Evolutionary conservation across 1,140 invertebrate genomes (phyloP), one percentile per base, ranked within the genome.

Genomic region (Drosophila eugracilis): DNA sequence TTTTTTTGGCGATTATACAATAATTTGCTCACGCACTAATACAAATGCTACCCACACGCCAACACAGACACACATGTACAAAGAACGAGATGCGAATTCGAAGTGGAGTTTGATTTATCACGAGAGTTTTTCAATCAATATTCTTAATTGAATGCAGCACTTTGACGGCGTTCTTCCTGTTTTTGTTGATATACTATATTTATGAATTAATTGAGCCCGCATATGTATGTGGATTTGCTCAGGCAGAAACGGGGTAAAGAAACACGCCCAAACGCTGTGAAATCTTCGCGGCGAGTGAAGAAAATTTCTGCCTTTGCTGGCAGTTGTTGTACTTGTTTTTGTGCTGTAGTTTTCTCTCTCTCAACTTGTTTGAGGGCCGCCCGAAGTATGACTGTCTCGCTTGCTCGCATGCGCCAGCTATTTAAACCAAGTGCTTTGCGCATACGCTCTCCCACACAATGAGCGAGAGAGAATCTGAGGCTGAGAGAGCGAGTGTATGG

Each of bases 251-350:
- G 12, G 9, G n/a, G n/a, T n/a, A n/a, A 39, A 48, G 52, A 79
- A 89, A 88, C 81, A 90, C 88, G 86, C 81, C 88, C 83, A 90
- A 90, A 78, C 81, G 73, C 81, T 86, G 70, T 80, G 81, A 80
- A 84, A 83, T 83, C 75, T 65, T 70, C 39, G 75, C 70, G 50
- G 63, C 73, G 44, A 83, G 49, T 83, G 75, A 83, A 53, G 53
- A 58, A 72, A 73, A 77, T 63, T 69, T 67, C 49, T 63, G 69
- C 48, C 59, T 45, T 24, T 36, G 41, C 22, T 65, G 55, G 55
- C 30, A 15, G 52, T 15, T 49, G 47, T 63, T 74, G 54, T 42
- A 9, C n/a, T 36, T 39, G 12, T 53, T 53, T n/a, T 9, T 50
- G 15, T 3, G 22, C n/a, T 34, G 12, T 55, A 32, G 57, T 30